Base-by-base conservation (phyloP, 2,888 invertebrate genomes). In the Parapristionchus giblindavisi region DNA sequence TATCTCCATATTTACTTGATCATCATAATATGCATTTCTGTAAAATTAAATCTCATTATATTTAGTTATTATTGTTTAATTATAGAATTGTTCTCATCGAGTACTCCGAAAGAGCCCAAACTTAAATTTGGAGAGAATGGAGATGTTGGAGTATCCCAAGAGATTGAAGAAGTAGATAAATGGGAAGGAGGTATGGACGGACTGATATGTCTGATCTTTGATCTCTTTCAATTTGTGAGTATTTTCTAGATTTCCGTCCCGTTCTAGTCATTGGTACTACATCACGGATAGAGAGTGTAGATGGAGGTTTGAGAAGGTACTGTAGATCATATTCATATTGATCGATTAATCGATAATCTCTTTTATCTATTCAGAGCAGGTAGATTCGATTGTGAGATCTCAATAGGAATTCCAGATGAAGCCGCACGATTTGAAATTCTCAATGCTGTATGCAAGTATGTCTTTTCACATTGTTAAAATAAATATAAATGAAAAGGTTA, bases 321-420 rank as follows among this genome's bases (percentile, higher is more conserved):
- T 96, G 96, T 1, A 92, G 97, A 8, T 17, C 34, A 27, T 58
- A 34, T 6, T 36, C 24, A 4, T 38, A n/a, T 21, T 60, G 5
- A n/a, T 17, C 8, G 58, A n/a, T n/a, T n/a, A n/a, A n/a, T 43
- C 17, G 43, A 56, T 27, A 29, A 56, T 27, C 32, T n/a, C 32
- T n/a, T 6, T n/a, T 56, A 27, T 43, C 0, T 51, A 48, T 36
- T n/a, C 48, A 61, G 83, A 48, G 83, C 83, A 29, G 83, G 83
- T 58, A 72, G 83, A 29, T 83, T 82, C 68, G 96, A 96, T 89
- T 92, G 94, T 83, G 97, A 99, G 90, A 93, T 99, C 58, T 92
- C 93, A 63, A 90, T 99, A 72, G 96, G 96, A 66, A 96, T 99
- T 83, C 98, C 98, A 0, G 93, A 96, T 86, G 92, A 93, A 81